Evolutionary conservation across 2,888 invertebrate species (phyloP).

Genomic region (Amiota mariae): DNA sequence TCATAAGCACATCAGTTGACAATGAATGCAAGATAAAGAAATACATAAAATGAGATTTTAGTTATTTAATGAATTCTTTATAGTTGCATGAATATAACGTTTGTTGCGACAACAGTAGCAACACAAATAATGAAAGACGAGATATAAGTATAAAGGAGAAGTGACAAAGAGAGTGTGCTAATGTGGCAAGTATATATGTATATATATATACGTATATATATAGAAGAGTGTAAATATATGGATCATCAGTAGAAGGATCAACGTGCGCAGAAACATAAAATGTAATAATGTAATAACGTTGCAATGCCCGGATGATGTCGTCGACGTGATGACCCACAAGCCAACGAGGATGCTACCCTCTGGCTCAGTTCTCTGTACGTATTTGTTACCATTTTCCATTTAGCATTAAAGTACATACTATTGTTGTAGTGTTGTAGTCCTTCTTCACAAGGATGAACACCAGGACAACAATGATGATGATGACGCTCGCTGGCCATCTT

Average conservation of each 20-base stretch:
- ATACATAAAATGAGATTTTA: background rate
- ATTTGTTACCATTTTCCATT: no score
- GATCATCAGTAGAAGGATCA: constrained; percentile 24
- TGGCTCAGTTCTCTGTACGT: no score
- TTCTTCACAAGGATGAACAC: background rate
- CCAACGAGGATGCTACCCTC: background rate
- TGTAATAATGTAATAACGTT: constrained; percentile 13
- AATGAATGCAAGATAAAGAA: background rate
- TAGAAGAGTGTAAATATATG: background rate
- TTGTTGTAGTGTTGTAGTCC: constrained; percentile 4
- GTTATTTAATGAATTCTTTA: background rate
- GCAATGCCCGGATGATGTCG: background rate
- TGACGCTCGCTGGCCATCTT: background rate
- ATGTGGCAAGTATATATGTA: constrained; percentile 22
- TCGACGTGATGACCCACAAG: constrained; percentile 3
- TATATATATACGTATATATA: background rate
- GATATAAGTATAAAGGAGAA: background rate
- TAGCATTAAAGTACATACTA: no score
- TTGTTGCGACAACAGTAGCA: constrained; percentile 21
- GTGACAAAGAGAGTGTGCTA: background rate
- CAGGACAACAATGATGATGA: constrained; percentile 11
- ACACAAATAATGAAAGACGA: background rate
- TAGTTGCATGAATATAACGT: constrained; percentile 12
- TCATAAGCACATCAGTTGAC: constrained; percentile 8
- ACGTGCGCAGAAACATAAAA: constrained; percentile 14